These are phyloP conservation scores for Indri indri DNA, from an alignment of 2,113 vertebrate genomes.

Conservation along the genomic window DNA sequence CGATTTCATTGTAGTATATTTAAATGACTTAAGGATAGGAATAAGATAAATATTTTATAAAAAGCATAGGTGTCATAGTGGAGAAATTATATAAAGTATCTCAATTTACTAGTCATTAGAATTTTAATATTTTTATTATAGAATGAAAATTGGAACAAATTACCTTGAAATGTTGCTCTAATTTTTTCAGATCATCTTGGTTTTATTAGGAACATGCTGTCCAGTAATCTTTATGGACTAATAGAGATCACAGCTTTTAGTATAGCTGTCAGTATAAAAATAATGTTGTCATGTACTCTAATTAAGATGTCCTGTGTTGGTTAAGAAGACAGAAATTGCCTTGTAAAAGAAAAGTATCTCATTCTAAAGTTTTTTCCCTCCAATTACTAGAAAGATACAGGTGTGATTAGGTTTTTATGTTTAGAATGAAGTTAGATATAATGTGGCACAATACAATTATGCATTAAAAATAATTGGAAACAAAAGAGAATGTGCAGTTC, in stretches of 20 bases:
- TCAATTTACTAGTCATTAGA: constrained; percentile 43
- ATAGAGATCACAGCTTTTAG: constrained; percentile 62
- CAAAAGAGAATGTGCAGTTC: background rate
- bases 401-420: constrained; percentile 60
- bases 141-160: constrained; percentile 13
- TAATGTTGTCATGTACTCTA: constrained; percentile 50
- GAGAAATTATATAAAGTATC: constrained; percentile 12
- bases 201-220: constrained; percentile 46
- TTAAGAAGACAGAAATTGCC: constrained; percentile 33
- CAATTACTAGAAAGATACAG: constrained; percentile 10
- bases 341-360: background rate
- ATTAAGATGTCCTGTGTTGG: constrained; percentile 44
- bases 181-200: constrained; percentile 52
- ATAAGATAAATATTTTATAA: background rate
- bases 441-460: constrained; percentile 59
- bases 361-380: constrained; percentile 6
- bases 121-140: constrained; percentile 56
- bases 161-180: constrained; percentile 29
- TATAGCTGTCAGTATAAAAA: constrained; percentile 44
- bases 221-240: constrained; percentile 56
- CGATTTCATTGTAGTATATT: background rate
- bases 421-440: constrained; percentile 52
- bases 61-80: background rate
- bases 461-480: constrained; percentile 59
- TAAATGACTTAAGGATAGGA: background rate